Base-by-base conservation (phyloP, 1,140 invertebrate species). In the Lerema accius region DNA sequence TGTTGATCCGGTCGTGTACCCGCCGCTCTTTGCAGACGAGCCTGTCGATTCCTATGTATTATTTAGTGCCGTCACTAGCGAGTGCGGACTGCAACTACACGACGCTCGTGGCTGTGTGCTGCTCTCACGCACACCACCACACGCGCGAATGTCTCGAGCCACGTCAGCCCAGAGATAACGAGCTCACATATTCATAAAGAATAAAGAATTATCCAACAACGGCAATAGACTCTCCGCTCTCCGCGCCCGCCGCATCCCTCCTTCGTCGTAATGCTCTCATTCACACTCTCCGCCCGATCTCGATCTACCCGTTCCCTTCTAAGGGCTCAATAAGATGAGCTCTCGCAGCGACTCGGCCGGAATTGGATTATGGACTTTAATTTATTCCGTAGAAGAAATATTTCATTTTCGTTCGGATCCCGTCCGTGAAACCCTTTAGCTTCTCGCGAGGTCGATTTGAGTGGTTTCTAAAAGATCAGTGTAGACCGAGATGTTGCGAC, bases 151-250 rank as follows among this genome's bases (percentile, higher is more conserved):
- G 78, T 84, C 82, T 82, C 77, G 76, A 73, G 80, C 80, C 78
- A 77, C 84, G 79, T 89, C 86, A 85, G 71, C 70, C 70, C 76
- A 63, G 59, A 88, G 88, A 88, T 89, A 90, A 89, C 86, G 86
- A 89, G 84, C 84, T 90, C 88, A 90, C 84, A 90, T 88, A 88
- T 89, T 90, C 87, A 90, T 90, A 90, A 89, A 89, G 84, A 85
- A 89, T 88, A 87, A 90, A 84, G 84, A 90, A 88, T 88, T 88
- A 90, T 86, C 82, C 84, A 75, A 82, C 87, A 76, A 75, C 77
- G 73, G 64, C 64, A 63, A 64, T 62, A 58, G 58, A 77, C 71
- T 80, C 69, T 63, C 71, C 53, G 14, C 75, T 67, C 73, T 56
- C 78, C 76, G 67, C 73, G 45, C 73, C 62, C 80, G 23, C 69